phyloP scores from a whole-genome alignment of 2,797 vertebrate species.

The Pogonophryne albipinna region DNA sequence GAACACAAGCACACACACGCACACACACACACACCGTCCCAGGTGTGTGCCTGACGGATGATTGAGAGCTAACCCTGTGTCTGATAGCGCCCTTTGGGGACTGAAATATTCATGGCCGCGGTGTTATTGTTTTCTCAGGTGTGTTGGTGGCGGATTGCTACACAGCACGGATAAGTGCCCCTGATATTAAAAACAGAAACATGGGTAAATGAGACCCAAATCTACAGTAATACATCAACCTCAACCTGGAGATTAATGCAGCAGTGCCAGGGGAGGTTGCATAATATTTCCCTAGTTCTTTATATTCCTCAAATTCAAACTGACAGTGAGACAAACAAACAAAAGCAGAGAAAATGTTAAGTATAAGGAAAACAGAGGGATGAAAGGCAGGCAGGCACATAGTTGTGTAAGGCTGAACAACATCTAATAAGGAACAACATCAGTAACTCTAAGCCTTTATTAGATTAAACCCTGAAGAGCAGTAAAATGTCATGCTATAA shows the following conservation, averaged over 20 bases:
- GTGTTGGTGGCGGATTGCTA: slow-evolving; percentile 54
- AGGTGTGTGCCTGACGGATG: slow-evolving; percentile 68
- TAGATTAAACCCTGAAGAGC: slow-evolving; percentile 24
- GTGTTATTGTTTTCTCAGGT: slow-evolving; percentile 70
- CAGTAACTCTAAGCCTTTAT: slow-evolving; percentile 32
- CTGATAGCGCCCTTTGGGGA: slow-evolving; percentile 57
- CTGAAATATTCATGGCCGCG: slow-evolving; percentile 71
- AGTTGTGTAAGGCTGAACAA: slow-evolving; percentile 16
- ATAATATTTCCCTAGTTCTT: slow-evolving; percentile 37
- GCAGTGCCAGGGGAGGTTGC: slow-evolving; percentile 33
- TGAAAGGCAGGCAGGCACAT: slow-evolving; percentile 3
- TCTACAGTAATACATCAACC: slow-evolving; percentile 57
- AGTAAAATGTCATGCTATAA: slow-evolving; percentile 32
- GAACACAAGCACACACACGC: slow-evolving; percentile 32
- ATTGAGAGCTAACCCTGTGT: slow-evolving; percentile 70
- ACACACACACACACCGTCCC: slow-evolving; percentile 42
- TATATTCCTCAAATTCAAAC: slow-evolving; percentile 39
- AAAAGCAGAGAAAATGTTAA: slow-evolving; percentile 21
- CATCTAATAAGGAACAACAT: slow-evolving; percentile 18
- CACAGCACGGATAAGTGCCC: slow-evolving; percentile 29
- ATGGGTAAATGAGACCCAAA: slow-evolving; percentile 21
- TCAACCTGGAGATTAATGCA: slow-evolving; percentile 46
- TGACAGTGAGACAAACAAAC: slow-evolving; percentile 24
- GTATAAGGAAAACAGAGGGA: slow-evolving; percentile 21
- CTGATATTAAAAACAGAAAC: slow-evolving; percentile 50